Percentiles rank a stretch among this genome's conserved stretches.
Evolutionary conservation across 37 sponge, comb jelly and placozoan species (phyloP).

Genomic region (Mnemiopsis leidyi): DNA sequence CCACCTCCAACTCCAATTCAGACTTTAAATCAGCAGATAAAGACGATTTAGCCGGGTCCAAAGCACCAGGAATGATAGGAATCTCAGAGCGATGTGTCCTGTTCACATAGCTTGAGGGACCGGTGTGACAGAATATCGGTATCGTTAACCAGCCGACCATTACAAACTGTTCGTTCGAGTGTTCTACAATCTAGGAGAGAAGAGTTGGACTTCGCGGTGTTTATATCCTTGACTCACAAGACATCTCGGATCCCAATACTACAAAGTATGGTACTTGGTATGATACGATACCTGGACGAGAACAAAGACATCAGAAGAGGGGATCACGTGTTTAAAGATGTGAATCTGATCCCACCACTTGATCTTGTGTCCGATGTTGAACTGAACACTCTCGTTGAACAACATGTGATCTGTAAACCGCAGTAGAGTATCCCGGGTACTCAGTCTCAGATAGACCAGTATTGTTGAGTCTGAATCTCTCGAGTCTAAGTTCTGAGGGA

Average conservation of each 20-base stretch:
- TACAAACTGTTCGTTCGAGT: neutral
- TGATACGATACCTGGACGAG: slow-evolving; percentile 31
- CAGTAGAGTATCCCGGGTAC: neutral
- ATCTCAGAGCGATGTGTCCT: neutral
- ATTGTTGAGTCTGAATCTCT: neutral
- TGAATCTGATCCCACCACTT: slow-evolving; percentile 39
- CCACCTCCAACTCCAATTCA: neutral
- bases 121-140: neutral
- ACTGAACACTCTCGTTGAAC: slow-evolving; percentile 39
- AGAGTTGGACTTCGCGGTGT: too few species aligned
- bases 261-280: too few species aligned
- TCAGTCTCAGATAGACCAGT: neutral
- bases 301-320: slow-evolving; percentile 7
- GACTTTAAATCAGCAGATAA: neutral
- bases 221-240: too few species aligned
- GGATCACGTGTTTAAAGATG: slow-evolving; percentile 28
- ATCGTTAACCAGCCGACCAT: neutral
- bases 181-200: neutral
- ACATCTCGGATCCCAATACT: too few species aligned
- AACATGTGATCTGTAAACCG: neutral
- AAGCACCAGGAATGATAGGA: neutral
- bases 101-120: neutral
- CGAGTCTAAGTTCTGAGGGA: neutral
- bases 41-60: neutral
- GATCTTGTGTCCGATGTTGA: neutral